These are phyloP conservation scores for Raja brachyura DNA, from an alignment of 2,113 vertebrate species.

Conservation along the genomic window DNA sequence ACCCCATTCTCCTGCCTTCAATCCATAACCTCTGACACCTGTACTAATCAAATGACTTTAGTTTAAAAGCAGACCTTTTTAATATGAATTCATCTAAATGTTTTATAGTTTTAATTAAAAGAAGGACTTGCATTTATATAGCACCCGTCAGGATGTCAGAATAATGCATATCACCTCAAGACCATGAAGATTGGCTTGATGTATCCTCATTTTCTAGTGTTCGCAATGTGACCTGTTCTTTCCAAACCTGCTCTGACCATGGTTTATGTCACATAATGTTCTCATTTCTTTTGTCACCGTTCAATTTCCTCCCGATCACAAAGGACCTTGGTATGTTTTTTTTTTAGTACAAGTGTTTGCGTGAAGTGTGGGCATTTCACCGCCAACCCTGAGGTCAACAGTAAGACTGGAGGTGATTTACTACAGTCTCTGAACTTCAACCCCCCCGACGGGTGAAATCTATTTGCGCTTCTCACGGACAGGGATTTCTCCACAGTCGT, in stretches of 20 bases:
- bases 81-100: neutral
- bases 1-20: too few relatives aligned
- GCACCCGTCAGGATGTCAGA: too few relatives aligned
- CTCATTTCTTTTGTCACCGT: neutral
- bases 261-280: neutral
- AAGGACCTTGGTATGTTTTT: neutral
- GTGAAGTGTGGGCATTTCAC: neutral
- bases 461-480: neutral
- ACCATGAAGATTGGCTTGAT: neutral
- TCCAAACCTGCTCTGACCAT: neutral
- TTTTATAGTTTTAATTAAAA: slow-evolving; percentile 3
- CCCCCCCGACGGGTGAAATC: neutral
- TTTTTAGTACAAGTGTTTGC: neutral
- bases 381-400: neutral
- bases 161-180: too few relatives aligned
- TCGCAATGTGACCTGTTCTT: neutral
- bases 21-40: too few relatives aligned
- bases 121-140: neutral
- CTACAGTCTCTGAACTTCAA: neutral
- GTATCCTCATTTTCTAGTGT: neutral
- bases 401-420: neutral
- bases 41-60: neutral
- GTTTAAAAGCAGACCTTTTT: neutral
- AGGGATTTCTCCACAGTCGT: neutral
- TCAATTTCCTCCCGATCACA: neutral